Percentiles rank a stretch among this genome's conserved stretches.
phyloP scores from a whole-genome alignment of 2,113 vertebrate species.

The Sigmodon hispidus region DNA sequence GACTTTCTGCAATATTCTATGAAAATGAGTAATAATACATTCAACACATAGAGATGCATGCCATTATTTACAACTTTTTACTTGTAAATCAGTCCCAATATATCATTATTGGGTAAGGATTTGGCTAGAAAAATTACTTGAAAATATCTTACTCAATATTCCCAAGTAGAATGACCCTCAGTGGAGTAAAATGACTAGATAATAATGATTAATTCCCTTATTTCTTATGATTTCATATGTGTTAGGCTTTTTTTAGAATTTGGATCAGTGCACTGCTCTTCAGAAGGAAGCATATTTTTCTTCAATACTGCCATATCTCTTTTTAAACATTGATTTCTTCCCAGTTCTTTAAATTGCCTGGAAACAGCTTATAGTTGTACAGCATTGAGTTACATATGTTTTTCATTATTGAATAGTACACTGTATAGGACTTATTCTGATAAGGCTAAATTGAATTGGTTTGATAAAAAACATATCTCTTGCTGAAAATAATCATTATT shows the following conservation, averaged over 20 bases:
- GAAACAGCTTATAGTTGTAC: slow-evolving; percentile 36
- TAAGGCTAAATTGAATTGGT: slow-evolving; percentile 73
- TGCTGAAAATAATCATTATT: slow-evolving; percentile 54
- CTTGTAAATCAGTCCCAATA: background rate
- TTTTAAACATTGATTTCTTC: slow-evolving; percentile 63
- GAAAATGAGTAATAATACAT: background rate
- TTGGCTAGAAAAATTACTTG: background rate
- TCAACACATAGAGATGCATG: background rate
- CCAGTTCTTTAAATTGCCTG: slow-evolving; percentile 44
- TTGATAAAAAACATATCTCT: slow-evolving; percentile 60
- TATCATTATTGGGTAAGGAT: background rate
- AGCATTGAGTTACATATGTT: slow-evolving; percentile 63
- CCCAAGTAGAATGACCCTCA: background rate
- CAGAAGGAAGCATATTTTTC: slow-evolving; percentile 17
- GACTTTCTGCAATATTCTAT: background rate
- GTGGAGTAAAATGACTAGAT: background rate
- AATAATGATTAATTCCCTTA: background rate
- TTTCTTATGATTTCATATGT: slow-evolving; percentile 5
- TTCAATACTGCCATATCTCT: slow-evolving; percentile 20
- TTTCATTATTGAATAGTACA: slow-evolving; percentile 64
- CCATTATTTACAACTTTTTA: background rate
- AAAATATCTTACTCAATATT: background rate
- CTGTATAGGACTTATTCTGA: slow-evolving; percentile 68
- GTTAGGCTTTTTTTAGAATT: background rate
- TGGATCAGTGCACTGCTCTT: background rate